Base-by-base conservation (phyloP, 2,113 vertebrate genomes). In the Calyptomena viridis region DNA sequence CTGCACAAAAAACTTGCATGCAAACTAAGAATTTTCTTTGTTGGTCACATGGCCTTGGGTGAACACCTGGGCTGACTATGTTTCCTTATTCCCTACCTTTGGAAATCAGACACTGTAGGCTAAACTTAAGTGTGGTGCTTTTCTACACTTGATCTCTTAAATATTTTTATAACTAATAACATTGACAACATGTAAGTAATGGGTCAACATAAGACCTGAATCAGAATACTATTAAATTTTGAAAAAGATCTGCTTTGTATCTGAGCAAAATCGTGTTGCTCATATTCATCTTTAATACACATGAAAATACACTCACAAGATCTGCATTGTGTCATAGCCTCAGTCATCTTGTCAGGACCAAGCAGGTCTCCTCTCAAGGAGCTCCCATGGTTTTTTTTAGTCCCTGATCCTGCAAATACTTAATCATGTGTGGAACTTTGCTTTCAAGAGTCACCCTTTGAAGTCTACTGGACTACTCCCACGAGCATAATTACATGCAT, bases 381-480 rank as follows among this genome's bases (percentile, higher is more conserved):
- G 58, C 84, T 93, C 76, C 85, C 82, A 23, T 55, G 31, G 3
- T 37, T 47, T 23, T 24, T 64, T 49, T 60, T 9, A 68, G 79
- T 8, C 44, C 47, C 66, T 84, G 52, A 58, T 94, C 49, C 80
- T 93, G 74, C 52, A 92, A 95, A 87, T 87, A 79, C 31, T 84
- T 94, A 92, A 83, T 62, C 37, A 76, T 42, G 46, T 89, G 66
- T 78, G 74, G 77, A 89, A 66, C 68, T 96, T 75, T 58, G 62
- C 73, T 95, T 87, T 87, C 56, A 89, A 39, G 73, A 79, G 25
- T 64, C 49, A 60, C 55, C 40, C 92, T 95, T 78, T 94, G 93
- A 94, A 94, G 76, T 92, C 69, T 84, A 14, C 69, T 68, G 86
- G 85, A 42, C 88, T 75, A 21, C 80, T 96, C 86, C 72, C 79